A percentile compares a stretch with the other conserved stretches of the same genome.
These are phyloP conservation scores for Athalia circularis DNA, from an alignment of 2,888 invertebrate genomes.

Conservation along the genomic window DNA sequence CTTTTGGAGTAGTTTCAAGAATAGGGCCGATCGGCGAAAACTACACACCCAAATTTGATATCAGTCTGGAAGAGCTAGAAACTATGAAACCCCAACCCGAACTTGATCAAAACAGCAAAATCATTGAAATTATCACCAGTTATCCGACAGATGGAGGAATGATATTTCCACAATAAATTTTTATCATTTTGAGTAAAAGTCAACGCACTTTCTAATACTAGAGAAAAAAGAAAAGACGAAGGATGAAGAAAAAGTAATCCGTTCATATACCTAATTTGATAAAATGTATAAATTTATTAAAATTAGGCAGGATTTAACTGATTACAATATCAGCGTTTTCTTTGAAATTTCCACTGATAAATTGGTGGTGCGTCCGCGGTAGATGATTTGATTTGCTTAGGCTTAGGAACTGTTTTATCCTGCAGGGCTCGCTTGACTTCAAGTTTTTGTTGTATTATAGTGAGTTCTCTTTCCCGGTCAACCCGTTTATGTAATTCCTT, in stretches of 20 bases:
- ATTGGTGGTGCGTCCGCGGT: constrained; percentile 83
- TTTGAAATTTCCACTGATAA: constrained; percentile 87
- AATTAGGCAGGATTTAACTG: constrained; percentile 3
- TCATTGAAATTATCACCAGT: constrained; percentile 11
- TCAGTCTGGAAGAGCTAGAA: constrained; percentile 33
- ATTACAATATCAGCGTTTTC: constrained; percentile 80
- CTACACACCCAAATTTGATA: background rate
- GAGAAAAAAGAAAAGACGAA: background rate
- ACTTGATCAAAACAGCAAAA: constrained; percentile 35
- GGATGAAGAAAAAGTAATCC: background rate
- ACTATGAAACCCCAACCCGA: constrained; percentile 4
- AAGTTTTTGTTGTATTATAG: constrained; percentile 86
- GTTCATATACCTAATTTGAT: background rate
- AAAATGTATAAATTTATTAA: background rate
- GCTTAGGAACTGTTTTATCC: constrained; percentile 79
- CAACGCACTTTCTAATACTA: background rate
- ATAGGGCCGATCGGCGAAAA: constrained; percentile 2
- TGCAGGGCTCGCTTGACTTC: constrained; percentile 83
- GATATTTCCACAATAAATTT: constrained; percentile 44
- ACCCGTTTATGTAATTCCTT: constrained; percentile 86
- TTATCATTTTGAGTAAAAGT: constrained; percentile 11
- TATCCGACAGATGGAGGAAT: constrained; percentile 23
- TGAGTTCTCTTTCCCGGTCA: constrained; percentile 85
- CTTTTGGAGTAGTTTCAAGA: constrained; percentile 40
- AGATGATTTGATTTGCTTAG: constrained; percentile 80